Evolutionary conservation across 1,140 invertebrate genomes (phyloP).

Genomic region (Leptinotarsa undecemlineata): DNA sequence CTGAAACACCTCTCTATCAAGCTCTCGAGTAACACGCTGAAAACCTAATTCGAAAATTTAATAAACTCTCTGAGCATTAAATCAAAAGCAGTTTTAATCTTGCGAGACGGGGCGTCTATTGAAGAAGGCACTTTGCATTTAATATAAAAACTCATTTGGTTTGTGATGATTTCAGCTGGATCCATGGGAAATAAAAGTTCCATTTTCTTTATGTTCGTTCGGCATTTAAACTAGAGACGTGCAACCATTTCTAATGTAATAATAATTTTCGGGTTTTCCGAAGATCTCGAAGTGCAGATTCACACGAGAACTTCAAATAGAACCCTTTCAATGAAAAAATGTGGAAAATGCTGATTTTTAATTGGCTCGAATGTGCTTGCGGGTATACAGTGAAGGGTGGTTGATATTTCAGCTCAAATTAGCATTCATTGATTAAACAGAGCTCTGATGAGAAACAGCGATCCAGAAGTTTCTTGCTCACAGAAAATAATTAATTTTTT

Average conservation of each 20-base stretch:
- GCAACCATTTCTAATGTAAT: neutral
- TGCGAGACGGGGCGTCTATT: neutral
- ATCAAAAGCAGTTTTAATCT: neutral
- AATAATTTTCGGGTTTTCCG: neutral
- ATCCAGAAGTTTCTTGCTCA: too few relatives aligned
- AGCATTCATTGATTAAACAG: too few relatives aligned
- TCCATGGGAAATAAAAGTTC: neutral
- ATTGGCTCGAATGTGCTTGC: too few relatives aligned
- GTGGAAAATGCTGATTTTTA: too few relatives aligned
- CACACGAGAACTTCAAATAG: too few relatives aligned
- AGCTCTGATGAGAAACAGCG: too few relatives aligned
- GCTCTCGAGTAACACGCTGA: neutral
- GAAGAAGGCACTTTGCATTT: neutral
- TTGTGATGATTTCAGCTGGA: neutral
- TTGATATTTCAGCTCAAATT: too few relatives aligned
- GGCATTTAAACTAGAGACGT: neutral
- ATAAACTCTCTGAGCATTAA: neutral
- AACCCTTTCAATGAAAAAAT: too few relatives aligned
- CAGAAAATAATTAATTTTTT: too few relatives aligned
- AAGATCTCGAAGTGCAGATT: too few relatives aligned
- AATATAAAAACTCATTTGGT: neutral
- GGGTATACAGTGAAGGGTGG: too few relatives aligned
- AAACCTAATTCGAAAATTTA: slow-evolving; percentile 6
- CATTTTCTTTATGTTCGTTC: neutral
- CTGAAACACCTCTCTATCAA: neutral